Conservation (phyloP, 2,113 vertebrate species). For the Neomonachus schauinslandi region DNA sequence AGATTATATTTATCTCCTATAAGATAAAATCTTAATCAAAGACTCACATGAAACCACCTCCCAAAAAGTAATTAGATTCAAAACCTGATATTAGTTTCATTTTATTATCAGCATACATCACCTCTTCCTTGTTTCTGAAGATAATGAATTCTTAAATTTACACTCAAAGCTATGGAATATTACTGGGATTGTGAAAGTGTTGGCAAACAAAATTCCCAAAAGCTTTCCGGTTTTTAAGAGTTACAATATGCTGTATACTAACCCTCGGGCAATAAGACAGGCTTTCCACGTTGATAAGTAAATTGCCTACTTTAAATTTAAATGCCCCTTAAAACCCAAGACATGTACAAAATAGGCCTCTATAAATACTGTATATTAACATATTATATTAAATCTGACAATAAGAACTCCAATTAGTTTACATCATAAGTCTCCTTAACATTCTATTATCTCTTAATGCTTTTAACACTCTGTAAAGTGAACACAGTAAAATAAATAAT, state of each 20-base stretch:
- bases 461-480: constrained; percentile 30
- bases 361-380: constrained; percentile 53
- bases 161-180: constrained; percentile 29
- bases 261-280: not conserved
- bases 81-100: not conserved
- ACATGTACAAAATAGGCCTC: constrained; percentile 47
- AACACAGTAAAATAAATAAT: constrained; percentile 67
- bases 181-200: not conserved
- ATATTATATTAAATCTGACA: constrained; percentile 54
- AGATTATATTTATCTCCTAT: not conserved
- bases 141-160: constrained; percentile 41
- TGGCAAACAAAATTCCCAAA: constrained; percentile 5
- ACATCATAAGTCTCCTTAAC: constrained; percentile 56
- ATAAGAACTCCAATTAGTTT: constrained; percentile 50
- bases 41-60: not conserved
- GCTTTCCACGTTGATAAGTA: constrained; percentile 55
- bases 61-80: constrained; percentile 6
- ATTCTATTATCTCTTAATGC: constrained; percentile 53
- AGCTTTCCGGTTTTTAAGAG: constrained; percentile 55
- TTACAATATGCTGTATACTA: constrained; percentile 30
- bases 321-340: constrained; percentile 53
- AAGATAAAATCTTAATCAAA: constrained; percentile 34
- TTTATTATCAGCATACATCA: constrained; percentile 32
- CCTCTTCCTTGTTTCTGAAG: constrained; percentile 31
- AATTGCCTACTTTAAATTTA: constrained; percentile 45